Evolutionary conservation across 2,888 invertebrate species (phyloP).

Genomic region (Galeruca laticollis): DNA sequence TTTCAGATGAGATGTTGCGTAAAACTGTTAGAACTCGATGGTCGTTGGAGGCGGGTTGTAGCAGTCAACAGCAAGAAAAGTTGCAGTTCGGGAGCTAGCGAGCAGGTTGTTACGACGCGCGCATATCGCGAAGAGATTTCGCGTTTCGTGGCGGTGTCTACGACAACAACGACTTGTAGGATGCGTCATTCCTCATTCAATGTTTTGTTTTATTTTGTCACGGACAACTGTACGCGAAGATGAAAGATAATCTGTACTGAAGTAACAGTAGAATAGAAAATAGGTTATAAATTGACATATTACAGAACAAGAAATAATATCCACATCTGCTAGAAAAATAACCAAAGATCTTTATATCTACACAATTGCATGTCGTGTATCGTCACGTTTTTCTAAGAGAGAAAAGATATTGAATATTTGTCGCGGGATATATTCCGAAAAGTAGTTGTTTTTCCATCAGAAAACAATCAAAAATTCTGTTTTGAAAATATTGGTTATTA

Average conservation of each 20-base stretch:
- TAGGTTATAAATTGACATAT: too few species aligned
- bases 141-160: slow-evolving; percentile 21
- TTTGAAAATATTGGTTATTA: too few species aligned
- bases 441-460: too few species aligned
- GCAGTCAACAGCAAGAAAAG: slow-evolving; percentile 26
- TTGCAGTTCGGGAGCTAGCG: slow-evolving; percentile 25
- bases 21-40: slow-evolving; percentile 27
- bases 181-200: slow-evolving; percentile 30
- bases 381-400: too few species aligned
- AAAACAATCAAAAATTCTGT: too few species aligned
- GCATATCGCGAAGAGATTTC: slow-evolving; percentile 21
- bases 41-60: slow-evolving; percentile 20
- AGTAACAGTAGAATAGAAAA: too few species aligned
- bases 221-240: not conserved
- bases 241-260: not conserved
- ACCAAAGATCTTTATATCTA: too few species aligned
- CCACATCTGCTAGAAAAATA: too few species aligned
- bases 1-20: slow-evolving; percentile 10
- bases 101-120: slow-evolving; percentile 29
- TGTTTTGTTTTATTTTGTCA: slow-evolving; percentile 28
- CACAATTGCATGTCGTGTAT: too few species aligned
- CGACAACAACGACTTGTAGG: slow-evolving; percentile 21
- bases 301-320: too few species aligned
- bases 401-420: too few species aligned
- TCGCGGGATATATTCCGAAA: too few species aligned